Conservation (phyloP, 2,888 invertebrate species). For the Agrenia bidenticulata region DNA sequence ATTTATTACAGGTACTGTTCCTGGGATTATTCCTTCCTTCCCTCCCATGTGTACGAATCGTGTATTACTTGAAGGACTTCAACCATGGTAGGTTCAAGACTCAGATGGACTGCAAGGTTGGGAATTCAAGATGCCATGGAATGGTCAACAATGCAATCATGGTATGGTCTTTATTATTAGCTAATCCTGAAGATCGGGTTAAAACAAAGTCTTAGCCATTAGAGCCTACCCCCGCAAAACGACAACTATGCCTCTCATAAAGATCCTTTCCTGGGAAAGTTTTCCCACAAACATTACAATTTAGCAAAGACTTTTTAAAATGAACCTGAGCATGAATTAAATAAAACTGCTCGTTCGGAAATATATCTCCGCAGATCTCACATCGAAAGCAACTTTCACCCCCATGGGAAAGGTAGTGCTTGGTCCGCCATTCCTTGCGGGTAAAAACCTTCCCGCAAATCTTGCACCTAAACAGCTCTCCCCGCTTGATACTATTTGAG, state of each 20-base stretch:
- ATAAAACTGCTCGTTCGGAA: conserved; percentile 37
- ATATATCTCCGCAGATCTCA: conserved; percentile 39
- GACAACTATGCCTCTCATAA: conserved; percentile 16
- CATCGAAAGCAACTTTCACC: conserved; percentile 42
- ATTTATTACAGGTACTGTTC: no score
- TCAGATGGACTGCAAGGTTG: no score
- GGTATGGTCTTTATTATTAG: no score
- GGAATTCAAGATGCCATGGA: no score
- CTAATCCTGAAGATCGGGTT: no score
- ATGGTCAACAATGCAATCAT: no score
- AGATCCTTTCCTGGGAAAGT: background rate
- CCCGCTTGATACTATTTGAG: background rate
- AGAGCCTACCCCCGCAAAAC: background rate
- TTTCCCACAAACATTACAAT: conserved; percentile 15
- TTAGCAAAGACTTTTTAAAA: conserved; percentile 8
- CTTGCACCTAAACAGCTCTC: conserved; percentile 29
- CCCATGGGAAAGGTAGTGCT: conserved; percentile 35
- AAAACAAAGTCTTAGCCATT: background rate
- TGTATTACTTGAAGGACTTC: no score
- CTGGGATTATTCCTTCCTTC: no score
- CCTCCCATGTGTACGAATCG: no score
- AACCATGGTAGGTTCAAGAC: no score
- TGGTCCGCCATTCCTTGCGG: conserved; percentile 37
- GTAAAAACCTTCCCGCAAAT: conserved; percentile 38
- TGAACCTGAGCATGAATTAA: conserved; percentile 17